Percentiles rank a stretch among this genome's conserved stretches.
phyloP scores from a whole-genome alignment of 2,113 vertebrate species.

The Galeopterus variegatus region DNA sequence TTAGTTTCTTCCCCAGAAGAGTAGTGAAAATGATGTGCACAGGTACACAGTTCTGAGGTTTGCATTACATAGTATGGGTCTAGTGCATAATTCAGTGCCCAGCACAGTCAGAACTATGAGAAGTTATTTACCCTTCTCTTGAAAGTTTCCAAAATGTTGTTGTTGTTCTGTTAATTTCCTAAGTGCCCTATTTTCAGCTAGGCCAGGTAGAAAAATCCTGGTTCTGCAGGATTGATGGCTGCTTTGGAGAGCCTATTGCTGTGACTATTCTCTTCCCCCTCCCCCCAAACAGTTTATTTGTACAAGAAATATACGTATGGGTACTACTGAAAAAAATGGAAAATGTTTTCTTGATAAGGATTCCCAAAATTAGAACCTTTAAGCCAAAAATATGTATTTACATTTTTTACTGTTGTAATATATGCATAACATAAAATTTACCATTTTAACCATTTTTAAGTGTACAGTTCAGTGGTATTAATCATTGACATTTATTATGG shows the following conservation, averaged over 20 bases:
- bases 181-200: not conserved
- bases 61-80: not conserved
- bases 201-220: not conserved
- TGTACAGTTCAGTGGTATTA: not conserved
- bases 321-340: not conserved
- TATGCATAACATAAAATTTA: not conserved
- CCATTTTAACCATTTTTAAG: not conserved
- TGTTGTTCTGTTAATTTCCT: not conserved
- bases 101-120: not conserved
- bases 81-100: not conserved
- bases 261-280: not conserved
- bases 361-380: not conserved
- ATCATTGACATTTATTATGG: not conserved
- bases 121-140: not conserved
- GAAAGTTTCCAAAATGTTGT: not conserved
- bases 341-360: conserved; percentile 39
- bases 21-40: not conserved
- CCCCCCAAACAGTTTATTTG: not conserved
- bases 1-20: not conserved
- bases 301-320: not conserved
- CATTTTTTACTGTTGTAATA: not conserved
- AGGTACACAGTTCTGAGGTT: not conserved
- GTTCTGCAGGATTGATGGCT: not conserved
- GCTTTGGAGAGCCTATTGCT: not conserved
- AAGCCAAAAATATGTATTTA: not conserved